phyloP scores from a whole-genome alignment of 1,140 invertebrate genomes.

The Doryteuthis pealeii region DNA sequence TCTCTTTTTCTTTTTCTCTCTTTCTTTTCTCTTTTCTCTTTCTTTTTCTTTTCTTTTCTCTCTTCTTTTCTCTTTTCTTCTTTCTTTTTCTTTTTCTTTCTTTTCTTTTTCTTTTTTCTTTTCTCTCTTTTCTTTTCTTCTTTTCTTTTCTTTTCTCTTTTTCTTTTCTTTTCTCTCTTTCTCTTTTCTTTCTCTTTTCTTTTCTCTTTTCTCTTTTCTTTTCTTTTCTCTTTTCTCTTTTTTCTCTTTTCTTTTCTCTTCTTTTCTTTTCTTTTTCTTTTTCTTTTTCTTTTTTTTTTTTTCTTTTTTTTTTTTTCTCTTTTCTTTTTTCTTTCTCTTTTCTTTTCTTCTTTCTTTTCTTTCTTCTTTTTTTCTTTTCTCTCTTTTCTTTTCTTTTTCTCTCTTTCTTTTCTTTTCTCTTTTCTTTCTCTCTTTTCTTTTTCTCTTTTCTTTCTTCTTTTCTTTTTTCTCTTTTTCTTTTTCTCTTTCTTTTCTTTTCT shows the following conservation, averaged over 20 bases:
- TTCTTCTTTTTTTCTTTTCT: not conserved
- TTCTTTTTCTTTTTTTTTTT: not conserved
- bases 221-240: too few species aligned
- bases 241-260: not conserved
- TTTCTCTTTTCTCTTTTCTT: too few species aligned
- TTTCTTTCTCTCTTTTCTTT: not conserved
- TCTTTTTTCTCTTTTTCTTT: not conserved
- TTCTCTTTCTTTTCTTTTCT: not conserved
- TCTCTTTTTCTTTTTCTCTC: too few species aligned
- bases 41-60: too few species aligned
- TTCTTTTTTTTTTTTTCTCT: not conserved
- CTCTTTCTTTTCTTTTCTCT: not conserved
- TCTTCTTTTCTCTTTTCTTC: too few species aligned
- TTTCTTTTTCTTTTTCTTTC: too few species aligned
- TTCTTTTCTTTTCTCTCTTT: too few species aligned
- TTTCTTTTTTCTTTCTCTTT: not conserved
- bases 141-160: too few species aligned
- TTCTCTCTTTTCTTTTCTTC: too few species aligned
- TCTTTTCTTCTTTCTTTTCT: not conserved
- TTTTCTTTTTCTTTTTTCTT: too few species aligned
- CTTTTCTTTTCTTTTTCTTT: not conserved
- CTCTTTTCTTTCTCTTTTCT: too few species aligned
- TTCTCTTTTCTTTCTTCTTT: not conserved
- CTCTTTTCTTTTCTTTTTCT: not conserved
- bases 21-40: too few species aligned